These are phyloP conservation scores for Mormyrus proboscirostris DNA, from an alignment of 2,797 vertebrate species.

Conservation along the genomic window DNA sequence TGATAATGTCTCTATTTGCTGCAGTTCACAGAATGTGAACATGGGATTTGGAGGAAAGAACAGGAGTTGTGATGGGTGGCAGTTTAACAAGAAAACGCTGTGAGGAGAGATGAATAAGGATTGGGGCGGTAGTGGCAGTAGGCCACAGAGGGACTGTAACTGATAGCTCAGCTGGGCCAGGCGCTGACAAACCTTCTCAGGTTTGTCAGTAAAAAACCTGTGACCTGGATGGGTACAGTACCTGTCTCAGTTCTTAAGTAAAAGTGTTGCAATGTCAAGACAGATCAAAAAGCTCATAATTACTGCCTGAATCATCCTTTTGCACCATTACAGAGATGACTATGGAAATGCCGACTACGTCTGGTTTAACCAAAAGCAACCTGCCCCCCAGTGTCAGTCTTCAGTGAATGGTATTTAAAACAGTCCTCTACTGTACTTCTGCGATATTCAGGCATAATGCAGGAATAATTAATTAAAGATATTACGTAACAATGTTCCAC, in stretches of 20 bases:
- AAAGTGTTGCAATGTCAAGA: neutral
- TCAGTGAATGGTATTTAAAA: neutral
- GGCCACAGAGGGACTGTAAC: neutral
- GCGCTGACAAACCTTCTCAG: neutral
- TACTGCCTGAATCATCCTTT: neutral
- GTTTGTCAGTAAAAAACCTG: neutral
- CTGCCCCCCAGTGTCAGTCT: neutral
- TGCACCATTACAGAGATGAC: neutral
- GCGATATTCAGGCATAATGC: neutral
- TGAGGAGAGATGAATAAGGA: neutral
- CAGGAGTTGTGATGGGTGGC: neutral
- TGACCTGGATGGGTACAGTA: neutral
- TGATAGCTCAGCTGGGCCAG: neutral
- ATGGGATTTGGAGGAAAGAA: neutral
- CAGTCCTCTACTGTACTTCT: neutral
- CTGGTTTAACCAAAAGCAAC: neutral
- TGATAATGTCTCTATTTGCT: neutral
- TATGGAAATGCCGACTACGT: neutral
- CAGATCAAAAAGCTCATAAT: neutral
- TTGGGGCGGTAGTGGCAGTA: neutral
- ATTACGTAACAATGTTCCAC: neutral
- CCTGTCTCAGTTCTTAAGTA: neutral
- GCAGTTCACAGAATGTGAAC: neutral
- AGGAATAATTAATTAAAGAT: neutral
- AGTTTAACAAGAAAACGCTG: neutral